phyloP scores from a whole-genome alignment of 2,113 vertebrate genomes.

The Dromaius novaehollandiae region DNA sequence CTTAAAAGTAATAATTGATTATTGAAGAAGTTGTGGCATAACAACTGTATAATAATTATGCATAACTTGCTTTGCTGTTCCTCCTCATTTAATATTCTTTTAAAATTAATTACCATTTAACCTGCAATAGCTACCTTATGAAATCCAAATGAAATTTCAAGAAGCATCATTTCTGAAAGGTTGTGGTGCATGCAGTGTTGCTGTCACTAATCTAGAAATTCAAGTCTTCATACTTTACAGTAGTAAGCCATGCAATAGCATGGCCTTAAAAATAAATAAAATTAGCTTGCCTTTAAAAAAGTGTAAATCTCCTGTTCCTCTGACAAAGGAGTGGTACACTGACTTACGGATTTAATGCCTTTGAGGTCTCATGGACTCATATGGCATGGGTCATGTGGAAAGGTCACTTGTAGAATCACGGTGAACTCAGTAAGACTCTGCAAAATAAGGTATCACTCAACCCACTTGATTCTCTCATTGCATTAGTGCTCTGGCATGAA shows the following conservation, averaged over 20 bases:
- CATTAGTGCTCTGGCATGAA: not conserved
- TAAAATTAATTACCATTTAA: constrained; percentile 4
- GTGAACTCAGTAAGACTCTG: not conserved
- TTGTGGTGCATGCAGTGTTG: not conserved
- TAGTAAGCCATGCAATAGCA: not conserved
- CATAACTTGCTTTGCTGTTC: not conserved
- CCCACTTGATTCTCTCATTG: fast-evolving
- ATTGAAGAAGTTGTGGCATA: not conserved
- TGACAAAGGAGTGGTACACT: not conserved
- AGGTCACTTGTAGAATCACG: not conserved
- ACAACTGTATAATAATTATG: not conserved
- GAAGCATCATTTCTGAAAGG: not conserved
- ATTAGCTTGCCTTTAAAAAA: not conserved
- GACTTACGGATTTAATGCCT: not conserved
- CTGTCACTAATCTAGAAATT: not conserved
- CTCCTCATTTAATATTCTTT: not conserved
- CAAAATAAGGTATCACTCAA: not conserved
- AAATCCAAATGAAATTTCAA: not conserved
- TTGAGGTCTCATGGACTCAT: not conserved
- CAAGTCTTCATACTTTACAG: not conserved
- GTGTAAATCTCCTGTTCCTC: not conserved
- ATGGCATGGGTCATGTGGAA: not conserved
- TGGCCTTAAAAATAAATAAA: not conserved
- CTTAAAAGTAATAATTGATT: not conserved
- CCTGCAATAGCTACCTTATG: not conserved